Evolutionary conservation across 1,140 invertebrate species (phyloP), one percentile per base, ranked within the genome.

Genomic region (Drosophila sp.): DNA sequence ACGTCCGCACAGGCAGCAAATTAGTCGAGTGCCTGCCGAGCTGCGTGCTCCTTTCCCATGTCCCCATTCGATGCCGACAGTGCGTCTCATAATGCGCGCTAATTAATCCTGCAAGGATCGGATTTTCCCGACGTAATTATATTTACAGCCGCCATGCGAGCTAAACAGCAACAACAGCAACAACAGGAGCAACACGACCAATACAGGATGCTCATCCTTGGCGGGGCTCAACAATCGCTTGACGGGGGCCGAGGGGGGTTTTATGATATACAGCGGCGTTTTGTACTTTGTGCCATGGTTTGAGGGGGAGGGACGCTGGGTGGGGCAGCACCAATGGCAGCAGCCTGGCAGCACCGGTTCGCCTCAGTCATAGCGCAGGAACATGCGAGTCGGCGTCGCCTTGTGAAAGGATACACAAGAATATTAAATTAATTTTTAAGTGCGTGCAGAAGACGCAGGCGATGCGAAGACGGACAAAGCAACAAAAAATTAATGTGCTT

Each of bases 31-130:
- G 72, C 64, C 46, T 54, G 54, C 41, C 41, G 53, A 45, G 45
- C 61, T 74, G 74, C 79, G 71, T 66, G 65, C 73, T 83, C 45
- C 71, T 58, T 67, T 48, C 16, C 29, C 66, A 18, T 46, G 45
- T 67, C 64, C 25, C 45, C 64, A 41, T 13, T 14, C 58, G 32
- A 48, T 61, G 43, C 41, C 50, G 72, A 43, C 67, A 62, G 72
- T 72, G 80, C 77, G 73, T 83, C 74, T 78, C 77, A 83, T 91
- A 91, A 91, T 91, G 86, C 80, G 75, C 89, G 78, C 90, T 91
- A 91, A 91, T 91, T 91, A 91, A 91, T 91, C 90, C 90, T 69
- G 77, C 80, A 81, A 89, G 90, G 90, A 90, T 91, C 90, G 82
- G 86, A 90, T 91, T 91, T 86, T 91, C 65, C 76, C 76, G 76